A percentile compares a stretch with the other conserved stretches of the same genome.
phyloP scores from a whole-genome alignment of 2,888 invertebrate species.

The Lampropteryx suffumata region DNA sequence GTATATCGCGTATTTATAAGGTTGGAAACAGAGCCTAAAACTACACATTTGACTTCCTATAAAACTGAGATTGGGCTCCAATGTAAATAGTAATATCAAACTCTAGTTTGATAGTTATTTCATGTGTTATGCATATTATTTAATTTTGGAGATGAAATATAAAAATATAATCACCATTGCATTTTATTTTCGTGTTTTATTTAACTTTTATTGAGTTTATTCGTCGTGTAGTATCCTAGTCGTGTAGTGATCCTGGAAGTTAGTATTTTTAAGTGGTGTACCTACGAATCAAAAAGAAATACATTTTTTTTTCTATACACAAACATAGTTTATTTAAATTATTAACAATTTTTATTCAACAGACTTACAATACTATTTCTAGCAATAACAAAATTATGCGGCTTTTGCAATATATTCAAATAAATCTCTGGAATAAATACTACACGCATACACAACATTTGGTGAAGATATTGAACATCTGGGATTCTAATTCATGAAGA shows the following conservation, averaged over 20 bases:
- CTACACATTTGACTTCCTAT: slow-evolving; percentile 23
- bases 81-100: slow-evolving; percentile 71
- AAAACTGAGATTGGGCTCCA: slow-evolving; percentile 41
- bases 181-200: slow-evolving; percentile 62
- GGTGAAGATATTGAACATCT: no score
- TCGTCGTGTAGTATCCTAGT: no score
- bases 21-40: no score
- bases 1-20: no score
- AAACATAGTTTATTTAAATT: slow-evolving; percentile 15
- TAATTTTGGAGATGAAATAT: slow-evolving; percentile 63
- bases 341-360: slow-evolving; percentile 43
- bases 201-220: no score
- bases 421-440: not conserved
- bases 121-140: slow-evolving; percentile 72
- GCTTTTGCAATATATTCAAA: slow-evolving; percentile 12
- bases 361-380: slow-evolving; percentile 27
- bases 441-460: no score
- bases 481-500: no score
- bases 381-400: slow-evolving; percentile 6
- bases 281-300: no score
- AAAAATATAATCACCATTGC: slow-evolving; percentile 79
- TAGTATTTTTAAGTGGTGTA: no score
- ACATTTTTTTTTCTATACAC: no score
- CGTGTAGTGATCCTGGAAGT: no score
- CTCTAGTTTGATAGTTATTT: slow-evolving; percentile 65